Evolutionary conservation across 2,797 vertebrate genomes (phyloP), one percentile per base, ranked within the genome.

Genomic region (Chelmon rostratus): DNA sequence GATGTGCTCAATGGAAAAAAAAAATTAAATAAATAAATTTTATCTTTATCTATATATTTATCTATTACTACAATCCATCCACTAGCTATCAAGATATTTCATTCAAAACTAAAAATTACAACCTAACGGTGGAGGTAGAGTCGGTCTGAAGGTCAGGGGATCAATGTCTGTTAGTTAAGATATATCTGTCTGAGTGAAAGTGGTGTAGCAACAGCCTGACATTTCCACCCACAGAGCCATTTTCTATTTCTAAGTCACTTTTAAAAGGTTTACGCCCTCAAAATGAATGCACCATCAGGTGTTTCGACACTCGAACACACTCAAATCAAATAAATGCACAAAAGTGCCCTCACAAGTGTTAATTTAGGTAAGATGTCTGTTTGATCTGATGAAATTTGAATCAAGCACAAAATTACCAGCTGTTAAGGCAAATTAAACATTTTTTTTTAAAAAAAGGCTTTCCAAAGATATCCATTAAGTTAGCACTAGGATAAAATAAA

Each of bases 381-480:
- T 68, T 11, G 8, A 47, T 57, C 1, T 31, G 13, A 49, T 6
- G 21, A 3, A 28, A 42, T 25, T 54, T 62, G 13, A 71, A 52
- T 46, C 16, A 54, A 54, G 4, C 15, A 50, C 46, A 52, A 42
- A 35, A 49, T 21, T 9, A 64, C 6, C 25, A 35, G 28, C 28
- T 77, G 21, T 68, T 33, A 67, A 52, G n/a, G 21, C 15, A 23
- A 56, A 66, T 53, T 31, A n/a, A n/a, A n/a, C n/a, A n/a, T n/a
- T n/a, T n/a, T n/a, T n/a, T n/a, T n/a, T n/a, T n/a, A n/a, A n/a
- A n/a, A n/a, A 40, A 66, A 46, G 40, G 33, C 35, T 38, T 31
- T 3, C 31, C 18, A 49, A 61, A 63, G 13, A 46, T 28, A 70
- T 62, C 44, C 19, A 8, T 33, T 16, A 33, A 52, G 11, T 33